These are phyloP conservation scores for Timema cristinae DNA, from an alignment of 2,888 invertebrate genomes.

Conservation along the genomic window DNA sequence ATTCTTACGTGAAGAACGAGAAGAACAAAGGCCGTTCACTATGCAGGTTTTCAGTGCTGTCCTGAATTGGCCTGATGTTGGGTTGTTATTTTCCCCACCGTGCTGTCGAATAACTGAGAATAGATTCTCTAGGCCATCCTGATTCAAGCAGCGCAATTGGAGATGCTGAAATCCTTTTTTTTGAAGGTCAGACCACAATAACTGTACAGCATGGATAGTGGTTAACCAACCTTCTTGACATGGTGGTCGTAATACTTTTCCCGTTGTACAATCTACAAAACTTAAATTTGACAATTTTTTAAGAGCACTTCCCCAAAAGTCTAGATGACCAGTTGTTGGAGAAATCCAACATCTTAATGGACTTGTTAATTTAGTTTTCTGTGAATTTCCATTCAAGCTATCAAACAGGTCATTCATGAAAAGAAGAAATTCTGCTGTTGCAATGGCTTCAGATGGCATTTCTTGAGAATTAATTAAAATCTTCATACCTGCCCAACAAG, in stretches of 20 bases:
- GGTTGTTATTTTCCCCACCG: not conserved
- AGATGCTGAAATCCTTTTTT: not conserved
- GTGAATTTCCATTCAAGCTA: not conserved
- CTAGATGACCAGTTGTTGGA: too few relatives aligned
- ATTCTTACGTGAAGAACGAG: not conserved
- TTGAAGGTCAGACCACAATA: not conserved
- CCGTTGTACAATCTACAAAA: not conserved
- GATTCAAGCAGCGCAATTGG: not conserved
- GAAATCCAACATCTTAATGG: not conserved
- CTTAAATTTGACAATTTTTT: not conserved
- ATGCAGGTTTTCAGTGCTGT: not conserved
- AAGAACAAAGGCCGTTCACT: not conserved
- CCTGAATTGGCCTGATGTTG: not conserved
- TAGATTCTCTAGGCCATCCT: not conserved
- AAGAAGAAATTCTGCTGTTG: not conserved
- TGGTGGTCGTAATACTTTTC: not conserved
- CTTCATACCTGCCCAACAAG: not conserved
- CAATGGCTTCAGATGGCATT: too few relatives aligned
- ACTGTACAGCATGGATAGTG: not conserved
- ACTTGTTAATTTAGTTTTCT: too few relatives aligned
- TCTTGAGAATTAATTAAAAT: not conserved
- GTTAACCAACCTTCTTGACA: not conserved
- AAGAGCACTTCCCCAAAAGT: too few relatives aligned
- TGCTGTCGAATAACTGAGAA: too few relatives aligned
- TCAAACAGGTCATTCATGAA: conserved; percentile 4